Conservation (phyloP, 2,797 vertebrate genomes). For the Trachurus trachurus region DNA sequence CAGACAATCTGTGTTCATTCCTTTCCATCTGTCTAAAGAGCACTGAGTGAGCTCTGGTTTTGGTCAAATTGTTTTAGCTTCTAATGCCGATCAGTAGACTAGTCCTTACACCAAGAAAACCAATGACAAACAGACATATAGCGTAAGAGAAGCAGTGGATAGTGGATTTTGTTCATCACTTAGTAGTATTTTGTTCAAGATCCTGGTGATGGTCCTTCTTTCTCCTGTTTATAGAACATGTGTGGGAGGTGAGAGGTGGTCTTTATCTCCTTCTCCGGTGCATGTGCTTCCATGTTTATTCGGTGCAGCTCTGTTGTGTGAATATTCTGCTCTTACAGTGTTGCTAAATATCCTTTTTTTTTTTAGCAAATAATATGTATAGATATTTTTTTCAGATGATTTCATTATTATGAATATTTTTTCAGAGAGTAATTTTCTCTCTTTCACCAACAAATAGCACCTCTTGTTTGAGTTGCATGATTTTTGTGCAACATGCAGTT, state of each 20-base stretch:
- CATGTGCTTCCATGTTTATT: conserved; percentile 6
- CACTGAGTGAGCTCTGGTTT: neutral
- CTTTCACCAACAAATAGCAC: too few species aligned
- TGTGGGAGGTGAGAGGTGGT: conserved; percentile 11
- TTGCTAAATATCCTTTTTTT: too few species aligned
- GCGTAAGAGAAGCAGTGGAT: neutral
- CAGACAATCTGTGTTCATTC: neutral
- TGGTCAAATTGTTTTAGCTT: conserved; percentile 2
- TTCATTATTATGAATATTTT: too few species aligned
- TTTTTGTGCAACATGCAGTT: too few species aligned
- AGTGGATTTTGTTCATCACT: neutral
- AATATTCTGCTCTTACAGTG: too few species aligned
- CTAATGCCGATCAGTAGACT: neutral
- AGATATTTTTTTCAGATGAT: too few species aligned
- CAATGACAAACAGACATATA: neutral
- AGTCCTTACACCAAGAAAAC: neutral
- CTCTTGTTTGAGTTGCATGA: too few species aligned
- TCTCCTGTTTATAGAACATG: conserved; percentile 27
- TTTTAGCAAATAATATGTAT: too few species aligned
- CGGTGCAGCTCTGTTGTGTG: neutral
- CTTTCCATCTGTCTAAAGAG: neutral
- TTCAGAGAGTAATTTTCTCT: too few species aligned
- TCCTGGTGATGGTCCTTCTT: neutral
- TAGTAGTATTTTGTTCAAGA: conserved; percentile 25
- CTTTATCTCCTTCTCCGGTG: neutral